Conservation (phyloP, 2,888 invertebrate species). For the Xanthorhoe spadicearia region DNA sequence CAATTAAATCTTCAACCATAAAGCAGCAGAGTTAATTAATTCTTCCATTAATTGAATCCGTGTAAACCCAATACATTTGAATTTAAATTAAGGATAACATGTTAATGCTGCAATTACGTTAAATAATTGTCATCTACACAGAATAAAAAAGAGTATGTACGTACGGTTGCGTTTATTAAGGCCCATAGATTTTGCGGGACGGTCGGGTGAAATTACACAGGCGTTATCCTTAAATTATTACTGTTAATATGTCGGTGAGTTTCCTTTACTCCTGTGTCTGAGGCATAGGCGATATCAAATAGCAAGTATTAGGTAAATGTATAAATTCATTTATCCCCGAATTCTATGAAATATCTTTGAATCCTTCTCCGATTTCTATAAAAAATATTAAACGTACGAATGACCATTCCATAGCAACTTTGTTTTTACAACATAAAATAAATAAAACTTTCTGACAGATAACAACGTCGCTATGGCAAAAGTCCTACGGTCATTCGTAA, state of each 20-base stretch:
- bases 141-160: constrained; percentile 29
- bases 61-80: constrained; percentile 58
- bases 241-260: constrained; percentile 78
- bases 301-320: constrained; percentile 6
- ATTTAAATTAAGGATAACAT: constrained; percentile 75
- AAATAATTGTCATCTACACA: constrained; percentile 70
- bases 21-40: constrained; percentile 52
- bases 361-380: too few relatives aligned
- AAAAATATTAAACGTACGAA: too few relatives aligned
- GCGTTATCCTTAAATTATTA: constrained; percentile 81
- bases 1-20: constrained; percentile 23
- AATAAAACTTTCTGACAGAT: too few relatives aligned
- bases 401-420: too few relatives aligned
- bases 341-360: too few relatives aligned
- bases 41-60: constrained; percentile 59
- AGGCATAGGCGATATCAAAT: neutral
- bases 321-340: too few relatives aligned
- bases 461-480: too few relatives aligned
- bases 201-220: constrained; percentile 74
- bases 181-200: constrained; percentile 78
- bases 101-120: constrained; percentile 75
- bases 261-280: constrained; percentile 15
- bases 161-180: constrained; percentile 80
- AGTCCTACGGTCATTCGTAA: too few relatives aligned
- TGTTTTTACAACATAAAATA: too few relatives aligned